Evolutionary conservation across 2,113 vertebrate genomes (phyloP).

Genomic region (Sciurus niger): DNA sequence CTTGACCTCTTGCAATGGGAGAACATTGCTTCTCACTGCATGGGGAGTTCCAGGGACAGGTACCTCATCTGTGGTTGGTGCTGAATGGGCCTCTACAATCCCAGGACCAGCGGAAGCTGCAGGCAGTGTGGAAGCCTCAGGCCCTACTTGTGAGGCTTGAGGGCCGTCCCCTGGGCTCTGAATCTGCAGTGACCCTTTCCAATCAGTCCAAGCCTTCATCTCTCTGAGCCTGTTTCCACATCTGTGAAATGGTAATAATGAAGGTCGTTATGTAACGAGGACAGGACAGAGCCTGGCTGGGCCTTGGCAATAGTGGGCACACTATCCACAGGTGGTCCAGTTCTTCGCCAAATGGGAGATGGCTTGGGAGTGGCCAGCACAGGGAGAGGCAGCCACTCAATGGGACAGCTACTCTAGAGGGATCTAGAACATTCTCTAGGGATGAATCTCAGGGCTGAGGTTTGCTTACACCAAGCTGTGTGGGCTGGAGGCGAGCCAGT

Average conservation of each 20-base stretch:
- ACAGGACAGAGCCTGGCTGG: background rate
- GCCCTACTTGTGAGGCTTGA: accelerated
- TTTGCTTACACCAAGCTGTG: background rate
- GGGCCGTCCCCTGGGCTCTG: background rate
- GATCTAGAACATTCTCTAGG: background rate
- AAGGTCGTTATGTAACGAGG: background rate
- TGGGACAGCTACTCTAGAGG: accelerated
- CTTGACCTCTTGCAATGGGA: conserved; percentile 78
- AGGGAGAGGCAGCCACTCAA: background rate
- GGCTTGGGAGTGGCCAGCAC: background rate
- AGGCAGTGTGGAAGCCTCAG: background rate
- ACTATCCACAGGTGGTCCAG: too few relatives aligned
- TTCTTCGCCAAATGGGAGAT: background rate
- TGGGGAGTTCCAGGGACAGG: conserved; percentile 60
- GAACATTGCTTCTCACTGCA: conserved; percentile 78
- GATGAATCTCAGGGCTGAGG: background rate
- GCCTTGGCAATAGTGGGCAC: background rate
- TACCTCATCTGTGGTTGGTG: conserved; percentile 73
- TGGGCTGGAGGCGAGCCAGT: background rate
- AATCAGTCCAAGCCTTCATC: background rate
- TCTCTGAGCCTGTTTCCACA: background rate
- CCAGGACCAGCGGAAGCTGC: conserved; percentile 34
- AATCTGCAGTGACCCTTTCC: background rate
- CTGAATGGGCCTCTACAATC: conserved; percentile 61
- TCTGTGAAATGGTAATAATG: background rate